Percentiles rank a stretch among this genome's conserved stretches.
These are phyloP conservation scores for Hemaris fuciformis DNA, from an alignment of 2,888 invertebrate species.

Conservation along the genomic window DNA sequence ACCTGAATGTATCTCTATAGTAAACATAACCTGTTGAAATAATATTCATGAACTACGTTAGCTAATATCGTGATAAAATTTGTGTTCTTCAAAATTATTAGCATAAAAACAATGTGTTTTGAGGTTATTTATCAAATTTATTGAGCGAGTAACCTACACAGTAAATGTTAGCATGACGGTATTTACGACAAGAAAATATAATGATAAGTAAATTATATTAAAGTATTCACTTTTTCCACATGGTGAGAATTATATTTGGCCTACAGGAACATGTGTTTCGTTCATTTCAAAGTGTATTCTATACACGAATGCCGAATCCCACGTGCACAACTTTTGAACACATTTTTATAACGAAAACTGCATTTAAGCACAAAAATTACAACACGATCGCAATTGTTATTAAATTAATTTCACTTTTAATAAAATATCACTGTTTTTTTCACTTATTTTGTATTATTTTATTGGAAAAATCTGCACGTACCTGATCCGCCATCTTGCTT, in stretches of 20 bases:
- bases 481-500: slow-evolving; percentile 92
- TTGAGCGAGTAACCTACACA: not conserved
- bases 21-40: slow-evolving; percentile 15
- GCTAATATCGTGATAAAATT: no score
- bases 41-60: no score
- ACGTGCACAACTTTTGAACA: slow-evolving; percentile 46
- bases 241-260: not conserved
- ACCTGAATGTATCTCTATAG: not conserved
- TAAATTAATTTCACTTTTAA: slow-evolving; percentile 20
- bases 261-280: not conserved
- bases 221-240: not conserved
- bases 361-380: slow-evolving; percentile 21
- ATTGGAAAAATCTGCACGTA: slow-evolving; percentile 72
- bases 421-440: slow-evolving; percentile 18
- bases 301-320: slow-evolving; percentile 31
- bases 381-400: not conserved
- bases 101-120: not conserved
- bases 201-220: not conserved
- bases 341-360: slow-evolving; percentile 33
- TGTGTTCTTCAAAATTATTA: no score
- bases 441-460: slow-evolving; percentile 34
- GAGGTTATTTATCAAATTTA: not conserved
- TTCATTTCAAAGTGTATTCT: not conserved
- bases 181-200: not conserved
- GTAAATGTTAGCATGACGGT: not conserved